Base-by-base conservation (phyloP, 2,113 vertebrate genomes). In the Zapornia atra region DNA sequence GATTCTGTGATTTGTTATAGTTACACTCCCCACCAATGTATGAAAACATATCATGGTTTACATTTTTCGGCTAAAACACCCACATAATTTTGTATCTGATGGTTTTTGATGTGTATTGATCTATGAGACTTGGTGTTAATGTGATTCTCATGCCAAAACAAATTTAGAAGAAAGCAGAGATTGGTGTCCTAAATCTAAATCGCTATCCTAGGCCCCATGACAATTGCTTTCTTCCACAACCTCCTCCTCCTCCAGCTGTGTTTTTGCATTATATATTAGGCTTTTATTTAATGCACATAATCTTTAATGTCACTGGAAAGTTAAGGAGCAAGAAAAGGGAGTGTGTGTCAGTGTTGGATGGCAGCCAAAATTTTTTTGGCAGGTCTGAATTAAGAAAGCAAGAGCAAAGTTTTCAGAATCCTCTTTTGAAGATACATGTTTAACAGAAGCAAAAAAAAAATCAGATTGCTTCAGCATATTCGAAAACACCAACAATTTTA, bases 271-370 rank as follows among this genome's bases (percentile, higher is more conserved):
- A 82, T 90, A 26, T 50, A 57, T 63, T 70, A 71, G 38, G 10
- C 38, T 18, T 34, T 80, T 88, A 80, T n/a, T 24, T 11, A 57
- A 70, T 70, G 18, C 12, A 66, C 14, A 57, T 68, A 65, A 24
- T 86, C 26, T 81, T 78, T 93, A 95, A 86, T 69, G 46, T 75
- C 86, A 81, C 76, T 78, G 48, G 17, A 94, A 95, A 95, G 19
- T 64, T 68, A 82, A 44, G 42, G 5, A 80, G 34, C 31, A 86
- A 90, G 29, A 80, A 86, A 88, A 75, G 25, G 8, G 24, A 86
- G 60, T 48, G 5, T 54, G 42, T 84, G 83, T 83, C 53, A 78
- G 7, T 56, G 14, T 10, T 96, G 88, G 51, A 84, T 36, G 38
- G 15, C 60, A 86, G 93, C 29, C 92, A 90, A 40, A 29, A 1